A percentile compares a stretch with the other conserved stretches of the same genome.
Evolutionary conservation across 2,113 vertebrate species (phyloP).

Genomic region (Siphamia tubifer): DNA sequence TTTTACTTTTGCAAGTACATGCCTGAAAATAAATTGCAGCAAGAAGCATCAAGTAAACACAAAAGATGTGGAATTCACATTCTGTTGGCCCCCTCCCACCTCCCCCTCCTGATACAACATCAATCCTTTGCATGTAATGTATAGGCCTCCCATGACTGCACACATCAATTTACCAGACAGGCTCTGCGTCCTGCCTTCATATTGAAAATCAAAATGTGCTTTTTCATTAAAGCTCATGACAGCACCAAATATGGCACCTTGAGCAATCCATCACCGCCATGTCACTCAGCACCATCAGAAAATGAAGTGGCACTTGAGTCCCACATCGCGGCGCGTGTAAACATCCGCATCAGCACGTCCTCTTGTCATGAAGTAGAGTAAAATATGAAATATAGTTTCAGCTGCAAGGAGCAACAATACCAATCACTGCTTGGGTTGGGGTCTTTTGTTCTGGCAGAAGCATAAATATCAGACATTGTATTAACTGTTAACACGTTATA

Average conservation of each 20-base stretch:
- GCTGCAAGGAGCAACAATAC: background rate
- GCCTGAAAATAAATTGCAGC: background rate
- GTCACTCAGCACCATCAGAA: constrained; percentile 20
- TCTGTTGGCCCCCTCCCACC: background rate
- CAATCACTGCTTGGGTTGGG: background rate
- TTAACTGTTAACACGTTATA: no score
- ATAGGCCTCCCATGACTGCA: constrained; percentile 27
- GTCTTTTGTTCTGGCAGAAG: no score
- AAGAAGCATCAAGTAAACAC: background rate
- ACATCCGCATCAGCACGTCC: background rate
- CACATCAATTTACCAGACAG: constrained; percentile 48
- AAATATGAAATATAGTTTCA: background rate
- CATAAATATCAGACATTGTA: no score
- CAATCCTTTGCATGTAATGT: constrained; percentile 17
- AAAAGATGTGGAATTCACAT: background rate
- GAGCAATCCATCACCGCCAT: constrained; percentile 22
- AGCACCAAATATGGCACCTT: constrained; percentile 13
- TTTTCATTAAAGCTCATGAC: constrained; percentile 47
- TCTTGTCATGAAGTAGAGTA: background rate
- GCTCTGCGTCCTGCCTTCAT: constrained; percentile 10
- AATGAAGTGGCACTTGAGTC: background rate
- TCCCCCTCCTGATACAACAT: background rate
- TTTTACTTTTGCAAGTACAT: no score
- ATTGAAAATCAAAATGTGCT: constrained; percentile 50
- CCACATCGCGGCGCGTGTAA: background rate